phyloP scores from a whole-genome alignment of 2,113 vertebrate species.

The Heptranchias perlo region DNA sequence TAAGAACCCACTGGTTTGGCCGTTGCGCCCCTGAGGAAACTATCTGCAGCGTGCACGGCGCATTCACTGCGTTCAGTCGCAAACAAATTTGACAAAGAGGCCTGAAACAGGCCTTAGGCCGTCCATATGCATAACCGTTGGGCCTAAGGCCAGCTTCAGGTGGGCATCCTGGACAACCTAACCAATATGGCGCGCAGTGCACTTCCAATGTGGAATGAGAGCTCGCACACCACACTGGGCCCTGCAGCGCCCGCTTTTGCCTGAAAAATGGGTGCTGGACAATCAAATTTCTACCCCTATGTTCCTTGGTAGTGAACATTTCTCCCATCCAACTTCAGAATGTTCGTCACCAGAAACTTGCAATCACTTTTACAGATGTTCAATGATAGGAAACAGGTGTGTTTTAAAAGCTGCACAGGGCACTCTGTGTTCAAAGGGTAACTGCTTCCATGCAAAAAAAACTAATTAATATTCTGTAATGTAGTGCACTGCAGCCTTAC shows the following conservation, averaged over 20 bases:
- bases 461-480: slow-evolving; percentile 33
- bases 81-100: too few relatives aligned
- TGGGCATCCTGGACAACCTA: background rate
- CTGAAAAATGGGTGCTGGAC: background rate
- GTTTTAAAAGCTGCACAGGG: background rate
- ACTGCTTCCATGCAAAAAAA: background rate
- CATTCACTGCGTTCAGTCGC: too few relatives aligned
- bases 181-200: background rate
- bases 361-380: background rate
- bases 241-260: background rate
- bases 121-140: background rate
- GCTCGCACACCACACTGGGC: background rate
- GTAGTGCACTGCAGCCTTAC: slow-evolving; percentile 8
- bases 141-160: background rate
- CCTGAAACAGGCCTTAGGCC: too few relatives aligned
- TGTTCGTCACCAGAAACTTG: background rate
- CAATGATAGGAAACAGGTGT: slow-evolving; percentile 27
- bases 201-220: background rate
- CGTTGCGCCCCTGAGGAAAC: too few relatives aligned
- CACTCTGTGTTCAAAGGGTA: background rate
- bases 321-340: background rate
- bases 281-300: background rate
- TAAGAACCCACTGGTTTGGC: too few relatives aligned
- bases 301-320: background rate
- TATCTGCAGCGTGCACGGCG: too few relatives aligned